Evolutionary conservation across 2,797 vertebrate species (phyloP), one percentile per base, ranked within the genome.

Genomic region (Discoglossus pictus): DNA sequence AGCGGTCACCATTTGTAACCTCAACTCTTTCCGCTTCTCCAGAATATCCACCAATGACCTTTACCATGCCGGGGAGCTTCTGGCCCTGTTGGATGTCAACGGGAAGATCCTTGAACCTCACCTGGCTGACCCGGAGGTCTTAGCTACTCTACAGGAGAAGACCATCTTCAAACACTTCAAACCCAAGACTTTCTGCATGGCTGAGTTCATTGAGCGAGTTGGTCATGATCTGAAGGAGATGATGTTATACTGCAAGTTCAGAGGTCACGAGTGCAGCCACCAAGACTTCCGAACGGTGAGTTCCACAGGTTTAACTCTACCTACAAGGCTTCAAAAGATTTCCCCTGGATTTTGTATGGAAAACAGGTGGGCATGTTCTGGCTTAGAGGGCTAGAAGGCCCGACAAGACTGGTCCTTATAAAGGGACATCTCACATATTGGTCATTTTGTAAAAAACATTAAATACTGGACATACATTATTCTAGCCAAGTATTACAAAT

Each of bases 161-260:
- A 86, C 95, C 79, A 95, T 97, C 88, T 98, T 99, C 81, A 95
- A 91, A 13, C 90, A 92, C 73, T 98, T 98, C 78, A 92, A 88
- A 72, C 95, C 97, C 43, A 96, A 93, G 75, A 82, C 91, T 36
- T 99, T 99, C 88, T 94, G 91, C 89, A 99, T 99, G 96, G 90
- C 88, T 75, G 97, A 98, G 87, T 99, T 99, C 85, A 86, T 93
- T 6, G 93, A 96, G 0, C 86, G 96, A 0, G 94, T 97, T 25
- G 97, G 97, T 66, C 97, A 99, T 0, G 95, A 97, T 84, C 88
- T 99, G 66, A 90, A 92, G 79, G 96, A 99, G 77, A 99, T 99
- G 97, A 93, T 98, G 92, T 91, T 99, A 7, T 98, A 96, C 81
- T 99, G 97, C 82, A 95, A 94, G 74, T 99, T 93, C 84, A 93